Conservation (phyloP, 2,797 vertebrate species). For the Decapterus maruadsi region DNA sequence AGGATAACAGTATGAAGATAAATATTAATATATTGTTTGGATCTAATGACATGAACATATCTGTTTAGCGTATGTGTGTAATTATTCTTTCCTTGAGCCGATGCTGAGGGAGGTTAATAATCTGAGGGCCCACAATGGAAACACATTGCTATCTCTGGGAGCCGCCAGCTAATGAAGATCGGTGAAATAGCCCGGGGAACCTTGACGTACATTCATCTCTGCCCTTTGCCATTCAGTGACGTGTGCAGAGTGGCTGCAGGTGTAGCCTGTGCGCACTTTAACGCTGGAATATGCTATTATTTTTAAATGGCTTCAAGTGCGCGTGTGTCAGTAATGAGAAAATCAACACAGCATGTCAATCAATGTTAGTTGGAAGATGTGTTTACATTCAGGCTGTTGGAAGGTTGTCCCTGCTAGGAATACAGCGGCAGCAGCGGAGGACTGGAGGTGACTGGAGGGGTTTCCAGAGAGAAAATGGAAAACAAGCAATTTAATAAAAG, state of each 20-base stretch:
- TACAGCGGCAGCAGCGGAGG: not conserved
- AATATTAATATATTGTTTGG: constrained; percentile 55
- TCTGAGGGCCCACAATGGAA: no score
- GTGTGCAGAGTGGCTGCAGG: constrained; percentile 32
- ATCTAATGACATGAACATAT: constrained; percentile 28
- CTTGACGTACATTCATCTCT: constrained; percentile 51
- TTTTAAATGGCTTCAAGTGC: constrained; percentile 63
- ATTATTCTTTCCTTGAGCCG: constrained; percentile 69
- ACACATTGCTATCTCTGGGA: constrained; percentile 7
- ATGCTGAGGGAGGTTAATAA: constrained; percentile 28
- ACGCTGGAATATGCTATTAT: constrained; percentile 49
- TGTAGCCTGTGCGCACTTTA: constrained; percentile 14
- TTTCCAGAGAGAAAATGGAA: constrained; percentile 54
- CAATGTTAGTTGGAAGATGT: constrained; percentile 55
- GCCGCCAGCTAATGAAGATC: constrained; percentile 64
- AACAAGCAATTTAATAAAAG: constrained; percentile 41
- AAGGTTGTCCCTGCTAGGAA: constrained; percentile 60
- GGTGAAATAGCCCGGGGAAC: constrained; percentile 75
- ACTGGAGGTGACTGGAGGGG: constrained; percentile 55
- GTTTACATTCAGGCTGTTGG: constrained; percentile 61
- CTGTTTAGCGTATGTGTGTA: constrained; percentile 17
- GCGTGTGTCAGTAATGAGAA: constrained; percentile 64
- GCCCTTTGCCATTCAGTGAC: constrained; percentile 54
- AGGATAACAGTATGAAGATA: constrained; percentile 52
- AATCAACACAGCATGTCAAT: constrained; percentile 72